Evolutionary conservation across 2,113 vertebrate species (phyloP).

Genomic region (Neofelis nebulosa): DNA sequence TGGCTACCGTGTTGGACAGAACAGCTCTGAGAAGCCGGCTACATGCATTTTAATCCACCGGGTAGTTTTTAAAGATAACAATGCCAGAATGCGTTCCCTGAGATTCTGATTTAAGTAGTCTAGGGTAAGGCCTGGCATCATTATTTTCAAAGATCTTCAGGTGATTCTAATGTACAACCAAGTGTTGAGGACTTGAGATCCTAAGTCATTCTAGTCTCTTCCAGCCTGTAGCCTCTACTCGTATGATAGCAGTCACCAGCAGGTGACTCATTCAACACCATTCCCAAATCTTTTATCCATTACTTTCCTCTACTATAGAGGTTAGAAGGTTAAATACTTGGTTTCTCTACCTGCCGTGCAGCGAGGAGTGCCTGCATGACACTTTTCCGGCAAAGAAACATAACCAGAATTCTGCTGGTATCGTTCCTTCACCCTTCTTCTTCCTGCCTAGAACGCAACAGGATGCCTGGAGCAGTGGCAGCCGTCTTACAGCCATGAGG

Average conservation of each 20-base stretch:
- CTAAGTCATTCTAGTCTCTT: not conserved
- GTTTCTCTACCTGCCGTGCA: not conserved
- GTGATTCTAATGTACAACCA: not conserved
- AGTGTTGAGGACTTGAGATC: not conserved
- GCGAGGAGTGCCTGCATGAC: not conserved
- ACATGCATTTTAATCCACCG: not conserved
- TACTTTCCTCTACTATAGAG: not conserved
- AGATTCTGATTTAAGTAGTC: not conserved
- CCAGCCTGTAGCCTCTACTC: not conserved
- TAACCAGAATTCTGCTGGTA: not conserved
- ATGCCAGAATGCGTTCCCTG: not conserved
- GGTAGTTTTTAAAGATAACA: not conserved
- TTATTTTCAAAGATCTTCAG: not conserved
- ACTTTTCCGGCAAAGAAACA: not conserved
- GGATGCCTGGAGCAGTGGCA: not conserved
- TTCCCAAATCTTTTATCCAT: not conserved
- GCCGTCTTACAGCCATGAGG: not conserved
- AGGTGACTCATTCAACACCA: not conserved
- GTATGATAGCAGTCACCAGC: not conserved
- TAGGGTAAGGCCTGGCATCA: not conserved
- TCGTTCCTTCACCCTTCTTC: not conserved
- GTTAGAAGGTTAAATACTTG: not conserved
- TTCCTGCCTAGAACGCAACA: not conserved
- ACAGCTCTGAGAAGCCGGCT: not conserved
- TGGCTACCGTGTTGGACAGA: not conserved